Base-by-base conservation (phyloP, 2,888 invertebrate genomes). In the Yponomeuta malinellus region DNA sequence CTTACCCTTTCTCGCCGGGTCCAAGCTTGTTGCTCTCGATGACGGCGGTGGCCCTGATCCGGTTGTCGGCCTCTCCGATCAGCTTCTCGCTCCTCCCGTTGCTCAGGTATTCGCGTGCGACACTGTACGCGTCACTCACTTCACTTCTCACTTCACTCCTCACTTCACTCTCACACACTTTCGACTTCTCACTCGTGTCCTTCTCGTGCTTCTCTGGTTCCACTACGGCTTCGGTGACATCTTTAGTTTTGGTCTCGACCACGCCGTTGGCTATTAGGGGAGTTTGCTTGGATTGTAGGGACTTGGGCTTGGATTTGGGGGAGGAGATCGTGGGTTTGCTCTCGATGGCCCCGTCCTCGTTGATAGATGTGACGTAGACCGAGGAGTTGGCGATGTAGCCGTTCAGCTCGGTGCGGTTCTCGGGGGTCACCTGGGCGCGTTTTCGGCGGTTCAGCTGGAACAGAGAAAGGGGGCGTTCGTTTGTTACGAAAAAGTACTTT, bases 301-400 rank as follows among this genome's bases (percentile, higher is more conserved):
- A 87, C 78, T 89, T 93, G 2, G 89, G 91, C 73, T 85, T 87
- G 15, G 89, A 84, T 79, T 91, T 92, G 0, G 92, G 90, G 9
- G 91, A 91, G 6, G 91, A 89, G 79, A 88, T 90, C 3, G 87
- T 89, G 1, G 92, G 91, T 73, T 91, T 90, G 75, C 83, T 87
- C 74, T 92, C 90, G 78, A 91, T 89, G 12, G 92, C 83, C 73
- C 92, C 89, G 86, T 93, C 90, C 77, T 92, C 92, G 85, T 89
- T 90, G 70, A 95, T 95, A 76, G 96, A 96, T 74, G 96, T 96
- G 76, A 96, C 96, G 93, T 96, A 97, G 76, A 97, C 96, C 72
- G 96, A 95, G 72, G 96, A 95, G 83, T 95, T 95, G 83, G 95
- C 96, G 80, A 96, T 96, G 83, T 96, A 95, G 73, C 96, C 96